A percentile compares a stretch with the other conserved stretches of the same genome.
Conservation (phyloP, 2,113 vertebrate genomes). For the Fregetta grallaria region DNA sequence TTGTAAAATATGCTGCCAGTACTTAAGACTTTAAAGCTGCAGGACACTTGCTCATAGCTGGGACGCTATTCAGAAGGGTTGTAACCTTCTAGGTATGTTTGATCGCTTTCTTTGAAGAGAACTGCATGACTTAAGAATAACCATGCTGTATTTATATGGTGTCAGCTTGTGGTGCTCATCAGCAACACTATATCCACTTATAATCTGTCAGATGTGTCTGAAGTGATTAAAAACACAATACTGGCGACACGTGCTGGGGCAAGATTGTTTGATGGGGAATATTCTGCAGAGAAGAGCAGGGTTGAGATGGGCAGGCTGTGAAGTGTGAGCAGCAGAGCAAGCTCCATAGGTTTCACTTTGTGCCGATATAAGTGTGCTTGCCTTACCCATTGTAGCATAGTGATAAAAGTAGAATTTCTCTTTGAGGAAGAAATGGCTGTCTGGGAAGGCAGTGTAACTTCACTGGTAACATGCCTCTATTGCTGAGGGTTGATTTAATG, state of each 20-base stretch:
- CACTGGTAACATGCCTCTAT: background rate
- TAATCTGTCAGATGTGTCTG: background rate
- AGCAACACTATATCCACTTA: background rate
- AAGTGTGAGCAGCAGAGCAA: background rate
- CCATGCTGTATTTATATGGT: background rate
- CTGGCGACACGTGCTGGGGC: rapidly evolving
- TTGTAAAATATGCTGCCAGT: background rate
- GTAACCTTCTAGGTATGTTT: background rate
- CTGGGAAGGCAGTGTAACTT: background rate
- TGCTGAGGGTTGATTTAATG: background rate
- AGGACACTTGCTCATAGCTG: background rate
- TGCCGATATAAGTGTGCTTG: background rate
- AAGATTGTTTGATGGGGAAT: background rate
- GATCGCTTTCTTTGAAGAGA: background rate
- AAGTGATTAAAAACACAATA: background rate
- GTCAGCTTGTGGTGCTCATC: background rate
- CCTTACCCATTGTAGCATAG: rapidly evolving
- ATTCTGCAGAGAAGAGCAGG: background rate
- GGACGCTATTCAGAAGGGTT: background rate
- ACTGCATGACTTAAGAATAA: background rate
- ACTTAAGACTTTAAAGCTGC: background rate
- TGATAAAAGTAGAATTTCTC: background rate
- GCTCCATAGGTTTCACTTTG: background rate
- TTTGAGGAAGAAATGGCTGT: background rate
- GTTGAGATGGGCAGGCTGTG: background rate